Evolutionary conservation across 2,113 vertebrate species (phyloP).

Genomic region (Poeciliopsis occidentalis): DNA sequence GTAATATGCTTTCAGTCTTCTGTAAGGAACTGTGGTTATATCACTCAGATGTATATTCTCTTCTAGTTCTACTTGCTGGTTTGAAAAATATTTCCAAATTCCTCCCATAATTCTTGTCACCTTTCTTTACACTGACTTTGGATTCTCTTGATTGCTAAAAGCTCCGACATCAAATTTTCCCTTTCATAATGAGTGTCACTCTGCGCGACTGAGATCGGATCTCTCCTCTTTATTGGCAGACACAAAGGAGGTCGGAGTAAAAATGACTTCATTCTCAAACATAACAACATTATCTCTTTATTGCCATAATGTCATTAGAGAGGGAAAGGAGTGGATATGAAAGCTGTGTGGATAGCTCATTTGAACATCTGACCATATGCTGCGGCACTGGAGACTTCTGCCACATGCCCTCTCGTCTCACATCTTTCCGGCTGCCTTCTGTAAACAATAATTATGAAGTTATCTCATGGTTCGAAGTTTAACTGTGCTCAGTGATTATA

Average conservation of each 20-base stretch:
- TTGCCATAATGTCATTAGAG: slow-evolving; percentile 44
- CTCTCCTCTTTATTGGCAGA: slow-evolving; percentile 38
- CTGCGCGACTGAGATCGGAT: slow-evolving; percentile 42
- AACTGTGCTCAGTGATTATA: background rate
- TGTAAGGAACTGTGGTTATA: too few relatives aligned
- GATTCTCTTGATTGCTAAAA: slow-evolving; percentile 22
- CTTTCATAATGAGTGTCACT: slow-evolving; percentile 34
- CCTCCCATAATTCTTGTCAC: slow-evolving; percentile 14
- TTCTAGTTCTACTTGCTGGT: too few relatives aligned
- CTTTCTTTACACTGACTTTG: slow-evolving; percentile 39
- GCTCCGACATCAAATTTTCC: background rate
- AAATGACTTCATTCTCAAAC: slow-evolving; percentile 46
- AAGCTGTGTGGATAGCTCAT: slow-evolving; percentile 30
- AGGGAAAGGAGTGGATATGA: slow-evolving; percentile 22
- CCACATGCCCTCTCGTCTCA: slow-evolving; percentile 45
- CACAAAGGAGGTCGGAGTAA: slow-evolving; percentile 39
- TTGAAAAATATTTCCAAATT: background rate
- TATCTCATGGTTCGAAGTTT: slow-evolving; percentile 40
- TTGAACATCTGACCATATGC: slow-evolving; percentile 29
- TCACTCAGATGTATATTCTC: too few relatives aligned
- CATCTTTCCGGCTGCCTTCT: slow-evolving; percentile 45
- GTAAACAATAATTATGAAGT: slow-evolving; percentile 50
- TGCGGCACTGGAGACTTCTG: slow-evolving; percentile 31
- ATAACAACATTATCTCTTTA: slow-evolving; percentile 54
- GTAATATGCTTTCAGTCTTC: too few relatives aligned